Conservation (phyloP, 2,797 vertebrate genomes). For the Vespertilio murinus region DNA sequence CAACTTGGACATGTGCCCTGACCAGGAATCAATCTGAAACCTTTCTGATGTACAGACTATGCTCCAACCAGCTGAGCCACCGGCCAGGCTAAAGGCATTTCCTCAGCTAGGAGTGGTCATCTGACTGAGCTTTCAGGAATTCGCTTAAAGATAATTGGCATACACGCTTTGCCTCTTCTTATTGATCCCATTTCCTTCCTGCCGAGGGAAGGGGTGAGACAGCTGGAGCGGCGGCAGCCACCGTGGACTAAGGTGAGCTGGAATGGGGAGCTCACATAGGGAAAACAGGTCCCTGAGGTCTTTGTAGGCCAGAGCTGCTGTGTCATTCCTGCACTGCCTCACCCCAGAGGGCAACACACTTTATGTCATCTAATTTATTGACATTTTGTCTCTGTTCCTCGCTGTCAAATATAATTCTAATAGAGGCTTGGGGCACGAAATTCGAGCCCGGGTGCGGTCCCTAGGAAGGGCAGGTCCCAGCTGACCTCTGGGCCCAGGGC, state of each 20-base stretch:
- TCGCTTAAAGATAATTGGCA: neutral
- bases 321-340: neutral
- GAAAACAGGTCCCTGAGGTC: neutral
- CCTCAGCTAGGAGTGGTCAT: neutral
- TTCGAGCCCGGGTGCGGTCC: fast-evolving
- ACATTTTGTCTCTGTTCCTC: neutral
- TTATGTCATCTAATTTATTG: neutral
- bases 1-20: neutral
- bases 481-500: no score
- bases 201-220: neutral
- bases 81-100: neutral
- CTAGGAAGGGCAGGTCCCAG: no score
- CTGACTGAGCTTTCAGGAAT: neutral
- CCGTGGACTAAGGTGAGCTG: neutral
- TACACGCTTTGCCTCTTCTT: neutral
- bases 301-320: neutral
- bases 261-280: neutral
- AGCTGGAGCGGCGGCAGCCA: neutral
- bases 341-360: neutral
- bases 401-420: neutral
- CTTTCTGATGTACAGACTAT: fast-evolving
- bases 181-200: neutral
- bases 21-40: neutral
- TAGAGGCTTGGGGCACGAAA: no score
- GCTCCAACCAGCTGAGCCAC: neutral